Evolutionary conservation across 2,113 vertebrate genomes (phyloP), one percentile per base, ranked within the genome.

Genomic region (Antechinus stuartii): DNA sequence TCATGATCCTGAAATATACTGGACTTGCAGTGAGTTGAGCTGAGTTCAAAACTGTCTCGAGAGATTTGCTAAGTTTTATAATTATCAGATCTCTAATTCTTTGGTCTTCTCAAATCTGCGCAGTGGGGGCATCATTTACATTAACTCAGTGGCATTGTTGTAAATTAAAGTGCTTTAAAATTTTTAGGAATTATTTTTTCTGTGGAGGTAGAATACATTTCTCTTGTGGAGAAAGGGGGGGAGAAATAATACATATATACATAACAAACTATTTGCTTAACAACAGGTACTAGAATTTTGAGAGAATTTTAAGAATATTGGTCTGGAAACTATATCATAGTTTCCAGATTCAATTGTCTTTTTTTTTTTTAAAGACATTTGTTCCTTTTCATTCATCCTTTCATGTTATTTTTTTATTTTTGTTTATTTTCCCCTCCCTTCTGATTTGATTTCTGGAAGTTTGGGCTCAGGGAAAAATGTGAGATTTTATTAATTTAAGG

Each of bases 401-500:
- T 61, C 57, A 61, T 27, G 61, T 68, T 68, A 57, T 68, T 68
- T 35, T 16, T 35, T 10, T 30, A 10, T 2, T 93, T 35, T 95
- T 89, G 52, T 89, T 61, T 49, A 2, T 90, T 68, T 91, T 52
- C 46, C 91, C 42, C 52, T 22, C n/a, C 26, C 7, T 30, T 6
- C 35, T 61, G 91, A 94, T 49, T n/a, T 68, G 30, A 56, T 61
- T 49, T 92, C 61, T 92, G 92, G 16, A 95, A 94, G 11, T 57
- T 91, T 49, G 91, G 84, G 91, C 52, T 90, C 2, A 93, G 24
- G 91, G 1, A 96, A 46, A 90, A 96, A 91, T 92, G 30, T 76
- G 16, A 57, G 95, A 46, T 90, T 91, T 19, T 53, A 54, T 6
- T n/a, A 76, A 91, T 8, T 93, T n/a, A 30, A 92, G 26, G 27